Base-by-base conservation (phyloP, 2,797 vertebrate species). In the Hephaestus fuliginosus region DNA sequence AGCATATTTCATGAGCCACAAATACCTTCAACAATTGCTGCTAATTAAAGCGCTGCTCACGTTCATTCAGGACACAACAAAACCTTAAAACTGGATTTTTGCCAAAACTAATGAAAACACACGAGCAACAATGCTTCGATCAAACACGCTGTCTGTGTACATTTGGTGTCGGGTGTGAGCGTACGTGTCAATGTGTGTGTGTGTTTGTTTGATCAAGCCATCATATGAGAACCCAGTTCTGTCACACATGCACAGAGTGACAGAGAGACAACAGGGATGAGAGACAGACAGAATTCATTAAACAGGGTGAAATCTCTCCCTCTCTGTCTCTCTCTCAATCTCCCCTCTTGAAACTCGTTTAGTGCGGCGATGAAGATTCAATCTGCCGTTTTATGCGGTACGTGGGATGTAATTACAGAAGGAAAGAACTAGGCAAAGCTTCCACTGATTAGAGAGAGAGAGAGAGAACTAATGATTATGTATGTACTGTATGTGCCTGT, bases 321-420 rank as follows among this genome's bases (percentile, higher is more conserved):
- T 74, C 28, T 64, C 20, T 64, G 64, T 57, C n/a, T 70, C 12
- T 70, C 71, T 39, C 55, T 5, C 18, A 5, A 70, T 66, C 61
- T 48, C 69, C 70, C 60, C 75, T 87, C 81, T 80, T 80, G 49
- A 88, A 90, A 76, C 57, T 74, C 63, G 78, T 80, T 91, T 74
- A 74, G 81, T 14, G 9, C 15, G 3, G 74, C 39, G 49, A 70
- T 64, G 85, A 89, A 79, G 81, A 84, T 83, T 89, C 85, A 89
- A 86, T 88, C 83, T 85, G 85, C 81, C 11, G 70, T 81, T 85
- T 79, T 83, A 81, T 85, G 85, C 22, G 8, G 74, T 70, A 68
- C 5, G 83, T 86, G 83, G 88, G 88, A 84, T 88, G 88, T 94
- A 94, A 93, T 93, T 91, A 92, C 85, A 85, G 86, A 71, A 75